A percentile compares a stretch with the other conserved stretches of the same genome.
Evolutionary conservation across 1,140 invertebrate genomes (phyloP).

Genomic region (Drosophila kanapiae): DNA sequence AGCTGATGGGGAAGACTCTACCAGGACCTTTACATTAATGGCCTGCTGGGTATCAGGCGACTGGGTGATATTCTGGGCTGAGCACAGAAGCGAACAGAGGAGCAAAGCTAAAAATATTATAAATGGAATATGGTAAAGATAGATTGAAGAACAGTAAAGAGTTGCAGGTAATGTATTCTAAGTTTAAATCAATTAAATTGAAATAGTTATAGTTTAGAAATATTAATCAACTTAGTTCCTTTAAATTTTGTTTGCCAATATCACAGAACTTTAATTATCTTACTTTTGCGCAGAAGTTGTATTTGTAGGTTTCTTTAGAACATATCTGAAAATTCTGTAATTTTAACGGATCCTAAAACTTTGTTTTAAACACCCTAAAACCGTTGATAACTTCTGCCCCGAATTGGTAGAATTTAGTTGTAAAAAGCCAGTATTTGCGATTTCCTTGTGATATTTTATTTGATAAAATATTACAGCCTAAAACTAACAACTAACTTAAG

Average conservation of each 20-base stretch:
- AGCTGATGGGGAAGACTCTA: conserved; percentile 4
- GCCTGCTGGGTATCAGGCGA: conserved; percentile 4
- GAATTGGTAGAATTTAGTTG: not conserved
- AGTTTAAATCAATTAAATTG: too few relatives aligned
- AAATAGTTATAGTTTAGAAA: too few relatives aligned
- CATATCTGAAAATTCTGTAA: not conserved
- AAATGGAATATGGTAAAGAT: too few relatives aligned
- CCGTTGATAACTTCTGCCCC: not conserved
- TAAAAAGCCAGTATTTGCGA: not conserved
- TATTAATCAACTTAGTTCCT: too few relatives aligned
- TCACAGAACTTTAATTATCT: not conserved
- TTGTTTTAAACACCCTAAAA: not conserved
- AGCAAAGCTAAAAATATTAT: conserved; percentile 36
- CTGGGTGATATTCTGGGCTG: conserved; percentile 13
- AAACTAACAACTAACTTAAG: conserved; percentile 48
- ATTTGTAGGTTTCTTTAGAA: too few relatives aligned
- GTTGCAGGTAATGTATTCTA: too few relatives aligned
- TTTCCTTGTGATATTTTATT: conserved; percentile 72
- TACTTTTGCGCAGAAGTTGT: too few relatives aligned
- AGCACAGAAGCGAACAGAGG: conserved; percentile 22
- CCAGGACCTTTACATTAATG: conserved; percentile 15
- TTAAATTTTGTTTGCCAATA: too few relatives aligned
- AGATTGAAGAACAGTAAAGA: too few relatives aligned
- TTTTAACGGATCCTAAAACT: not conserved
- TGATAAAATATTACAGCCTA: conserved; percentile 72